Percentiles rank a stretch among this genome's conserved stretches.
These are phyloP conservation scores for Willowsia nigromaculata DNA, from an alignment of 2,888 invertebrate genomes.

Conservation along the genomic window DNA sequence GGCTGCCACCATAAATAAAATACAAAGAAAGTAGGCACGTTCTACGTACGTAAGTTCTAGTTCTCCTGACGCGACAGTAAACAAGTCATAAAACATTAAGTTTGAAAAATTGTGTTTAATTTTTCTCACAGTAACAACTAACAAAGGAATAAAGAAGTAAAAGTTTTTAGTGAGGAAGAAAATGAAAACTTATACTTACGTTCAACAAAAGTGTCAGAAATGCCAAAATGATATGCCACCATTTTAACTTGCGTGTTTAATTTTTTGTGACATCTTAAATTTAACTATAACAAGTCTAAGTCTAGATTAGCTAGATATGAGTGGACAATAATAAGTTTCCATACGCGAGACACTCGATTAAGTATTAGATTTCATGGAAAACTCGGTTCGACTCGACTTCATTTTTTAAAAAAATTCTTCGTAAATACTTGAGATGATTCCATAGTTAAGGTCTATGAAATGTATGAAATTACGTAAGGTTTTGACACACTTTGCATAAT, in stretches of 20 bases:
- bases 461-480: background rate
- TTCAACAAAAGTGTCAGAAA: too few relatives aligned
- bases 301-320: too few relatives aligned
- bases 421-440: background rate
- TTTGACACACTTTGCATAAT: conserved; percentile 16
- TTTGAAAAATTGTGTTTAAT: background rate
- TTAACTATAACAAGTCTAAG: too few relatives aligned
- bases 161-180: background rate
- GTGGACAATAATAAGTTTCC: too few relatives aligned
- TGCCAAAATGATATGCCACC: too few relatives aligned
- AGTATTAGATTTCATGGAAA: too few relatives aligned
- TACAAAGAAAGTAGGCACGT: background rate
- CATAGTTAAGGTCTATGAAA: background rate
- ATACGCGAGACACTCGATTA: too few relatives aligned
- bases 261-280: too few relatives aligned
- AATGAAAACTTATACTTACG: background rate
- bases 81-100: conserved; percentile 21
- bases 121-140: background rate
- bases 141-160: background rate
- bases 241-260: too few relatives aligned
- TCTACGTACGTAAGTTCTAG: too few relatives aligned
- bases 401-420: background rate
- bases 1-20: conserved; percentile 36
- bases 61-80: conserved; percentile 2
- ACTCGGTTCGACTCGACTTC: too few relatives aligned